Conservation (phyloP, 53 echinoderm and acorn worm genomes). For the Crossaster papposus region DNA sequence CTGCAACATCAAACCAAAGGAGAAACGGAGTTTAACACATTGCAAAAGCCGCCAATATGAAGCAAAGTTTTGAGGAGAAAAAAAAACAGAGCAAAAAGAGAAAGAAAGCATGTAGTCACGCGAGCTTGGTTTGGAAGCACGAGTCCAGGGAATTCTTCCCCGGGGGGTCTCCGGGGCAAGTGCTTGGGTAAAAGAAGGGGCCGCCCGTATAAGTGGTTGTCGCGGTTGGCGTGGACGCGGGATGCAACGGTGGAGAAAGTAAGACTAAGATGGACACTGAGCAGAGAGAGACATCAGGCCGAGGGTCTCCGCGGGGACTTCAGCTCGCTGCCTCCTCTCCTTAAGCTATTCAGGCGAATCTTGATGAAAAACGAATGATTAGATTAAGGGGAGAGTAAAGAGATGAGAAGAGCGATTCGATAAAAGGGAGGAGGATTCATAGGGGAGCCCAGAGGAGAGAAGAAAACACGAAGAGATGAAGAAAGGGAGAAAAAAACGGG, state of each 20-base stretch:
- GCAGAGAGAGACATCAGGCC: not conserved
- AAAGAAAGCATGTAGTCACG: not conserved
- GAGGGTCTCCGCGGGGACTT: constrained; percentile 13
- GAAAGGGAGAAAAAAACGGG: no score
- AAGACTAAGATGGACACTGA: not conserved
- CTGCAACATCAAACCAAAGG: not conserved
- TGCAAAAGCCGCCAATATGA: constrained; percentile 12
- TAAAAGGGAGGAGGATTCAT: constrained; percentile 33
- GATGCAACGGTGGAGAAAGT: not conserved
- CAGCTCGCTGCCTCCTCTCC: constrained; percentile 25
- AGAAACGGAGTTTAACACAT: constrained; percentile 24
- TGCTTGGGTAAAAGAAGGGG: constrained; percentile 38
- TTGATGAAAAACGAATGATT: constrained; percentile 62
- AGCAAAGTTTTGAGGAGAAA: constrained; percentile 32
- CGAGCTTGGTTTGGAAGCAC: not conserved
- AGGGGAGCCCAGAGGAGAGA: constrained; percentile 5
- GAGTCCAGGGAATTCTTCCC: not conserved
- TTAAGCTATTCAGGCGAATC: constrained; percentile 25
- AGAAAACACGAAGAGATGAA: not conserved
- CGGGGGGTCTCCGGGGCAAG: not conserved
- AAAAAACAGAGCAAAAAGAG: no score
- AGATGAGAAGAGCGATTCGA: constrained; percentile 12
- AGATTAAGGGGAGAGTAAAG: constrained; percentile 34
- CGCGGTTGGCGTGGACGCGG: constrained; percentile 36
- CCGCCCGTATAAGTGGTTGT: constrained; percentile 55